Conservation (phyloP, 2,888 invertebrate species). For the Chrysopilus asiliformis region DNA sequence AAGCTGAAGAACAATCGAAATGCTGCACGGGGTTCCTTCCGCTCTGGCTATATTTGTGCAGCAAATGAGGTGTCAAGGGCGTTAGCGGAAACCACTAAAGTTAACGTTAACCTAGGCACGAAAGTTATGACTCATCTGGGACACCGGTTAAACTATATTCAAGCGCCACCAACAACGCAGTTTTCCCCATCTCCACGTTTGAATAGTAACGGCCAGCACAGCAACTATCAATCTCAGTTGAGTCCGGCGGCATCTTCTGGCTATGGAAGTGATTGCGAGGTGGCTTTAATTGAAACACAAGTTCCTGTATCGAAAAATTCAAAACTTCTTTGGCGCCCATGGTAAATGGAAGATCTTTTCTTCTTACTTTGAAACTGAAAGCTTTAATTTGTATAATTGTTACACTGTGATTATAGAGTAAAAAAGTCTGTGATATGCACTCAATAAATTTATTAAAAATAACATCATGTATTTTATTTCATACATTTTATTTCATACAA, state of each 20-base stretch:
- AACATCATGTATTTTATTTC: too few relatives aligned
- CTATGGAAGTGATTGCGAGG: conserved; percentile 31
- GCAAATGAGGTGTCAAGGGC: conserved; percentile 81
- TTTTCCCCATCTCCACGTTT: not conserved
- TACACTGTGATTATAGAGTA: too few relatives aligned
- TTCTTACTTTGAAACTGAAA: too few relatives aligned
- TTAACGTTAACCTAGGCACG: conserved; percentile 73
- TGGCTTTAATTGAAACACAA: conserved; percentile 21
- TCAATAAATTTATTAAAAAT: too few relatives aligned
- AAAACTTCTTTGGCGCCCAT: conserved; percentile 27
- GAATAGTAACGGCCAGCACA: conserved; percentile 3
- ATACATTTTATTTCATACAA: too few relatives aligned
- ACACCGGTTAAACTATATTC: conserved; percentile 52
- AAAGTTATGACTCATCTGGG: conserved; percentile 83
- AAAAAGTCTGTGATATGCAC: too few relatives aligned
- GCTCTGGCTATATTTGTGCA: conserved; percentile 78
- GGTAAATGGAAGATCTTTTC: too few relatives aligned
- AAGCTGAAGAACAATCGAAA: conserved; percentile 55
- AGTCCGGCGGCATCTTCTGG: conserved; percentile 32
- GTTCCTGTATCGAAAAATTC: conserved; percentile 3
- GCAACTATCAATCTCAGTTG: conserved; percentile 5
- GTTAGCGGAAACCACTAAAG: conserved; percentile 68
- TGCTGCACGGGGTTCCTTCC: conserved; percentile 59
- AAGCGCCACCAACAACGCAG: not conserved
- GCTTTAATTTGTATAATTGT: too few relatives aligned